Evolutionary conservation across 2,113 vertebrate genomes (phyloP), one percentile per base, ranked within the genome.

Genomic region (Acanthochromis polyacanthus): DNA sequence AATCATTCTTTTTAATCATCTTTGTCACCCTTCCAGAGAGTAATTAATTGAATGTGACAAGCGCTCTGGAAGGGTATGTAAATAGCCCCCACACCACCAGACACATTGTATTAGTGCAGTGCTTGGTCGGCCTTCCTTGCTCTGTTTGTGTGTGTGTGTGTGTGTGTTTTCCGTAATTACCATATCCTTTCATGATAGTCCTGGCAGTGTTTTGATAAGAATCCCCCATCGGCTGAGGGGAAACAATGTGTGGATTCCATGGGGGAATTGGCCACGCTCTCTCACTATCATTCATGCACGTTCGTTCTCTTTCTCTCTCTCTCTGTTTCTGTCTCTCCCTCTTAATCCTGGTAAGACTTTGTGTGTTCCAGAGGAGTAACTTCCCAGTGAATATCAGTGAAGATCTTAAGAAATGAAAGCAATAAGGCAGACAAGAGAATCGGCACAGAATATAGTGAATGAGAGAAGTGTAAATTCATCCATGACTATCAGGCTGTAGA

Each of bases 41-140:
- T 90, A 91, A 92, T 92, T 92, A 88, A 94, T 94, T 84, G 80
- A 80, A 93, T 89, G 90, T 91, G 94, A 93, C 92, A 90, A 71
- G 80, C 75, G 20, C 76, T 82, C 77, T 85, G 83, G 88, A 89
- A 86, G 81, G 69, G 83, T 89, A 90, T 91, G 93, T 90, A 91
- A 92, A 93, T 91, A 90, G 81, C 73, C 76, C 86, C 81, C 83
- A 76, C 83, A 83, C 75, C 85, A 76, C 75, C 85, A 76, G 87
- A 88, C 86, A 90, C 86, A 72, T 84, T 90, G 86, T 58, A 88
- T 87, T 84, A 88, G 80, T 60, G 64, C n/a, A 11, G 58, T 71
- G 81, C 82, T 80, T 64, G 67, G 57, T 80, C 14, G 36, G 85
- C 65, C 78, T 80, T 73, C 60, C 66, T 73, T 19, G 38, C 50